Evolutionary conservation across 2,888 invertebrate species (phyloP).

Genomic region (Mamestra brassicae): DNA sequence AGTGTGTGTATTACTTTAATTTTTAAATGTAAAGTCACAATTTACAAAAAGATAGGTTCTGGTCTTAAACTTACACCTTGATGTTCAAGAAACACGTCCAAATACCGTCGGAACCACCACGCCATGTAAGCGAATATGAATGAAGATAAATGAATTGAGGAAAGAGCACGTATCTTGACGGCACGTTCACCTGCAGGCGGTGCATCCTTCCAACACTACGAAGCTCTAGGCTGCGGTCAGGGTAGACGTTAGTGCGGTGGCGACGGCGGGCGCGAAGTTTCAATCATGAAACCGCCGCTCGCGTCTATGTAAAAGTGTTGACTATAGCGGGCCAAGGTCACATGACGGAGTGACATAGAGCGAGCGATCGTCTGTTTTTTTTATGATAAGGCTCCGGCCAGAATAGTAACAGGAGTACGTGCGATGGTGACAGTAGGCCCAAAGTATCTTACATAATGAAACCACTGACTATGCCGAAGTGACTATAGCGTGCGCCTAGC

Average conservation of each 20-base stretch:
- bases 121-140: constrained; percentile 40
- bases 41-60: no score
- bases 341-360: no score
- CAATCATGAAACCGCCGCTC: neutral
- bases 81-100: neutral
- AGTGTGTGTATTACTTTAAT: no score
- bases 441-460: neutral
- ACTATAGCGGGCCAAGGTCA: no score
- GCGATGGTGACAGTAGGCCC: neutral
- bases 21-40: no score
- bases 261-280: neutral
- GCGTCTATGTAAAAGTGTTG: no score
- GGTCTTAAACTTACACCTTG: neutral
- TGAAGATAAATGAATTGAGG: constrained; percentile 49
- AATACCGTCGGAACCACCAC: neutral
- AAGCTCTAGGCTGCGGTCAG: constrained; percentile 1
- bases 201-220: constrained; percentile 25
- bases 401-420: no score
- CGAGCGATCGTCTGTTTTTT: no score
- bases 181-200: constrained; percentile 44
- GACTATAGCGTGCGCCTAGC: neutral
- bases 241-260: neutral
- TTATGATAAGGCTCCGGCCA: no score
- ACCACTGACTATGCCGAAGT: neutral
- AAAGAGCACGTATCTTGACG: constrained; percentile 33